A percentile compares a stretch with the other conserved stretches of the same genome.
Conservation (phyloP, 1,140 invertebrate genomes). For the Hyles euphorbiae region DNA sequence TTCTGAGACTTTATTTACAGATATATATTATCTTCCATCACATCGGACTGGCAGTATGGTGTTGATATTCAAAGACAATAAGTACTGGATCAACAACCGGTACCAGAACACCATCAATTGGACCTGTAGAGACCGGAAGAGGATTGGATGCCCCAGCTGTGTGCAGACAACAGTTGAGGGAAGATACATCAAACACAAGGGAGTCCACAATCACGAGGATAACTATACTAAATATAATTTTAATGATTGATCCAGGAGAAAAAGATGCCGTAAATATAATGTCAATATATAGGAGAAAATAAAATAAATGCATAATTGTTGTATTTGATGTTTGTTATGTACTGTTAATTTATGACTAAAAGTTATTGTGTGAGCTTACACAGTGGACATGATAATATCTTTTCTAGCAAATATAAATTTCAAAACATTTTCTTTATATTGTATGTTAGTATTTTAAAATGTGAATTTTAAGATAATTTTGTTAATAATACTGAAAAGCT, state of each 20-base stretch:
- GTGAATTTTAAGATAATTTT: no score
- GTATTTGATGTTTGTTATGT: no score
- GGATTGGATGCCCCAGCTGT: conserved; percentile 62
- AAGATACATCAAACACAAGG: conserved; percentile 61
- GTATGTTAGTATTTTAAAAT: no score
- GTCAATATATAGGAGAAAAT: no score
- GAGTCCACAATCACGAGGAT: conserved; percentile 61
- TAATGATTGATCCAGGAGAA: conserved; percentile 50
- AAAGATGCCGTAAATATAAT: no score
- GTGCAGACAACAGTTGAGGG: conserved; percentile 64
- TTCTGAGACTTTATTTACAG: conserved; percentile 39
- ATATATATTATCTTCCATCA: conserved; percentile 64
- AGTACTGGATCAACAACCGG: conserved; percentile 69
- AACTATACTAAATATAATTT: conserved; percentile 71
- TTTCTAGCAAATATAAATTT: no score
- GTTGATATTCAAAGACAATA: conserved; percentile 68
- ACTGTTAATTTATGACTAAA: no score
- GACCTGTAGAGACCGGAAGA: conserved; percentile 63
- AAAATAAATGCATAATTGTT: no score
- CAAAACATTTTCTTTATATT: no score
- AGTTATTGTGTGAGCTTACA: no score
- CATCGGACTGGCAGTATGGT: conserved; percentile 66
- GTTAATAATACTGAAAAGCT: no score
- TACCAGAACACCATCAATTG: conserved; percentile 71
- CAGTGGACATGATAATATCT: no score